Base-by-base conservation (phyloP, 1,140 invertebrate species). In the Akabosia matsudoensis region DNA sequence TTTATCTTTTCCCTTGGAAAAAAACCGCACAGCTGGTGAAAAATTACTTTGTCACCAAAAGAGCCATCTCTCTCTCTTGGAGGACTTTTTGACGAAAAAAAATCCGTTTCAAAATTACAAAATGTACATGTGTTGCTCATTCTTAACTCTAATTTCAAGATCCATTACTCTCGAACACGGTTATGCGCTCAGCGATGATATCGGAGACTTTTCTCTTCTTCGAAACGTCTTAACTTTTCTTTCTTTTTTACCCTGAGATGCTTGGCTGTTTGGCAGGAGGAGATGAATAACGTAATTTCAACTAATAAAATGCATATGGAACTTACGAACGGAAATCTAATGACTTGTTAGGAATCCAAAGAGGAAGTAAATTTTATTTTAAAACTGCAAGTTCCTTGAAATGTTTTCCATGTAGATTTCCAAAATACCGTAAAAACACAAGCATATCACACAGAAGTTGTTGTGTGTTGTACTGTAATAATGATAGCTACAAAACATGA, bases 11-110 rank as follows among this genome's bases (percentile, higher is more conserved):
- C n/a, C n/a, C n/a, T 67, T 67, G 31, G 31, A n/a, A 30, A 30
- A 67, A 61, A 67, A 67, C 61, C 61, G n/a, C n/a, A 31, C 61
- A 67, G 61, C 61, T 67, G 61, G 61, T 67, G 61, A 67, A 67
- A 67, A 67, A 67, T 67, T 67, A 22, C 61, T 67, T 67, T 4
- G 30, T 7, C 61, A 67, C n/a, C n/a, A n/a, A 22, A 30, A 67
- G 31, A 67, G 14, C 61, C 24, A 67, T 31, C 24, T 67, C 13
- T 30, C 13, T 30, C 22, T 67, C 31, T 30, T 13, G 22, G 30
- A 67, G 7, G 30, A 30, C 61, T 67, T 28, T 24, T 30, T 31
- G 61, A 24, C 24, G 22, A 67, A 31, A 30, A 67, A 67, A 30
- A 28, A 67, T 67, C n/a, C 24, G 13, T 61, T 67, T 67, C n/a